Conservation (phyloP, 2,113 vertebrate genomes). For the Chlamydotis undulata region DNA sequence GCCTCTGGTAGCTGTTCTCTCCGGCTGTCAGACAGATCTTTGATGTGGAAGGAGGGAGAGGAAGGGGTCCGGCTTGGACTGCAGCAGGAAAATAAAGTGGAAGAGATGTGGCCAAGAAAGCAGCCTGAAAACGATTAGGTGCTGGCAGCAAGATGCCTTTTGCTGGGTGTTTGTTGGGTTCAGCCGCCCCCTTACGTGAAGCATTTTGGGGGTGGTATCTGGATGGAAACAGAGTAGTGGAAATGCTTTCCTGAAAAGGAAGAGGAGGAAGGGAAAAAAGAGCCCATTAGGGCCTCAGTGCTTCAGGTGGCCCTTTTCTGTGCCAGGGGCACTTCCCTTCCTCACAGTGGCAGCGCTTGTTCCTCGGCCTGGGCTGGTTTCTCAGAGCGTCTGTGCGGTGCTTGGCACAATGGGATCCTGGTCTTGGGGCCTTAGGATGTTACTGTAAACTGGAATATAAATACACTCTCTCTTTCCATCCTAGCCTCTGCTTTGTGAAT, state of each 20-base stretch:
- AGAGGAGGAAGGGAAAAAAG: fast-evolving
- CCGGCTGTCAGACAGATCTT: neutral
- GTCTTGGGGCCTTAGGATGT: neutral
- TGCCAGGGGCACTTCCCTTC: neutral
- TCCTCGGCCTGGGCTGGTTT: neutral
- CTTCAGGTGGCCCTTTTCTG: neutral
- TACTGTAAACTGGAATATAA: neutral
- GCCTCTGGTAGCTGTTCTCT: neutral
- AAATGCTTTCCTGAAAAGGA: neutral
- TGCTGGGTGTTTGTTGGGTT: neutral
- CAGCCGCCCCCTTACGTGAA: neutral
- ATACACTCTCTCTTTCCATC: neutral
- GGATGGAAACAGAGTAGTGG: neutral
- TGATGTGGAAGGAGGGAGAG: neutral
- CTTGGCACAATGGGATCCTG: neutral
- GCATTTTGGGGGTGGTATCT: neutral
- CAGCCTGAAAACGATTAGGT: neutral
- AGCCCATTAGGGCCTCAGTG: neutral
- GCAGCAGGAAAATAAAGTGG: neutral
- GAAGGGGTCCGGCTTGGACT: neutral
- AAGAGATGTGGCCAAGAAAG: neutral
- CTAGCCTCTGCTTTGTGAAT: neutral
- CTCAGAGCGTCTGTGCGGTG: neutral
- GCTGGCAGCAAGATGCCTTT: neutral
- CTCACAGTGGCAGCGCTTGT: neutral